Conservation (phyloP, 2,113 vertebrate genomes). For the Toxotes jaculatrix region DNA sequence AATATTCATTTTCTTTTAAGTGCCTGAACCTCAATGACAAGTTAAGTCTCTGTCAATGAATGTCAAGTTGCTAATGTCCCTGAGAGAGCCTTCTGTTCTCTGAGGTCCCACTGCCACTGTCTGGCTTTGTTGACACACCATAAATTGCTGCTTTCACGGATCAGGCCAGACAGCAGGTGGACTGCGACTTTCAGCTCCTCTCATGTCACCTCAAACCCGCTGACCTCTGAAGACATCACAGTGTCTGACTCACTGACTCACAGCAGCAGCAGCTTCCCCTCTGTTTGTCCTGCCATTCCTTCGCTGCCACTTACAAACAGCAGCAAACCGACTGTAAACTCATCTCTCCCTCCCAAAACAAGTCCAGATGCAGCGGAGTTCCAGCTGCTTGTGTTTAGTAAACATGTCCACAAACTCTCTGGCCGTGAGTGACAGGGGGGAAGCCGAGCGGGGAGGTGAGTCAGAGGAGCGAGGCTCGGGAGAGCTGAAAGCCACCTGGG, state of each 20-base stretch:
- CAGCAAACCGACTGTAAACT: slow-evolving; percentile 63
- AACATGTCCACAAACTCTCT: slow-evolving; percentile 74
- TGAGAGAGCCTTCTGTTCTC: not conserved
- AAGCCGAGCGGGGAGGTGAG: slow-evolving; percentile 36
- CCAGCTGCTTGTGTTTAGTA: slow-evolving; percentile 84
- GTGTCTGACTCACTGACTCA: slow-evolving; percentile 8
- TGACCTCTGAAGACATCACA: slow-evolving; percentile 39
- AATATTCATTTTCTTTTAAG: slow-evolving; percentile 40
- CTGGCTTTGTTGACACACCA: slow-evolving; percentile 41
- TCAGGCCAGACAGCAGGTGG: slow-evolving; percentile 60
- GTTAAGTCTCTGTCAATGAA: slow-evolving; percentile 27
- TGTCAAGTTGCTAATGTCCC: slow-evolving; percentile 1
- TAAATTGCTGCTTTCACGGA: slow-evolving; percentile 40
- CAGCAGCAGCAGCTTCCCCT: not conserved
- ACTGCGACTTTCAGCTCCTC: slow-evolving; percentile 37
- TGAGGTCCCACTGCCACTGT: slow-evolving; percentile 14
- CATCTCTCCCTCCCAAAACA: slow-evolving; percentile 36
- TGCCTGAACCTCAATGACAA: slow-evolving; percentile 6
- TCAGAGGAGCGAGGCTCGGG: slow-evolving; percentile 47
- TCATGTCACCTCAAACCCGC: slow-evolving; percentile 52
- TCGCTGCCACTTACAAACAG: slow-evolving; percentile 49
- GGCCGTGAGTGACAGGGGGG: slow-evolving; percentile 48
- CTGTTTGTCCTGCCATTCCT: slow-evolving; percentile 13
- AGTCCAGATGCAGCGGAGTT: slow-evolving; percentile 61
- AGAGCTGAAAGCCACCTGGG: slow-evolving; percentile 68